Base-by-base conservation (phyloP, 2,888 invertebrate genomes). In the Unio delphinus region DNA sequence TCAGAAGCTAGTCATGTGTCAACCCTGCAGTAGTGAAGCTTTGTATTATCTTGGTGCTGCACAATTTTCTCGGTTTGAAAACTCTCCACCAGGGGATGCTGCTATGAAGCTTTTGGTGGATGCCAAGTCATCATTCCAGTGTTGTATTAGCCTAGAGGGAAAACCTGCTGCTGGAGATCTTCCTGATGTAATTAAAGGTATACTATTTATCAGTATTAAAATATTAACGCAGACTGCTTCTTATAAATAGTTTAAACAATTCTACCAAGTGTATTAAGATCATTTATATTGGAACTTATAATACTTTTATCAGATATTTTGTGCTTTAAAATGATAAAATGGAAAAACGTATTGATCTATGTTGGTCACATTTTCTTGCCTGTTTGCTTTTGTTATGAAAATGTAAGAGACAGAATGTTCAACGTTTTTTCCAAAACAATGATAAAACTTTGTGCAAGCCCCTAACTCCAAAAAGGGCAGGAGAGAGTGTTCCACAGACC, bases 141-240 rank as follows among this genome's bases (percentile, higher is more conserved):
- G 87, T n/a, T 81, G 86, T 68, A 86, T 89, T 30, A 73, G 68
- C 2, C 69, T 88, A 59, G 89, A 89, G 67, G 89, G 88, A 6
- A 88, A 87, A 73, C 83, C 86, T 11, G 80, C 83, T 20, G 65
- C 78, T n/a, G 88, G 87, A 26, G 81, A 80, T 15, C 72, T 84
- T 18, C 83, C 84, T 56, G 82, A 82, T 18, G 73, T 76, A 56
- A 59, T 87, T n/a, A 83, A 78, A 75, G 82, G 88, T 87, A 68
- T 26, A 34, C n/a, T 54, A 34, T 20, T 45, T 8, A 64, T 3
- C 54, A n/a, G 55, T 28, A 18, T 26, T 65, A 62, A n/a, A 62
- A 18, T 28, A 62, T 62, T 17, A 18, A 62, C 2, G 3, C 34
- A 62, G 62, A n/a, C 15, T 62, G 30, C 15, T 62, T 11, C 28